Evolutionary conservation across 2,888 invertebrate genomes (phyloP).

Genomic region (Acrobasis repandana): DNA sequence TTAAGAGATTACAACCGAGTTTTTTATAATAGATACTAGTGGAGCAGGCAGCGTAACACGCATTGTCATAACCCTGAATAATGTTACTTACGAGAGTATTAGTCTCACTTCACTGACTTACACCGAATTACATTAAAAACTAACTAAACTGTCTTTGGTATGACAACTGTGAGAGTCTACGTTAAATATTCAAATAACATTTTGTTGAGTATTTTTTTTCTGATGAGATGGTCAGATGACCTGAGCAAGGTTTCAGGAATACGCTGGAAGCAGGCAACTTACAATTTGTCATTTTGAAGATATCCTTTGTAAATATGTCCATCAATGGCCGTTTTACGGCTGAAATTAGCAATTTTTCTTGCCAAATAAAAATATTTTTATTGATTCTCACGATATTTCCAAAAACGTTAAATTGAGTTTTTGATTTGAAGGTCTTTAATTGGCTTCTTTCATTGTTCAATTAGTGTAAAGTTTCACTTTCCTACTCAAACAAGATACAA

Average conservation of each 20-base stretch:
- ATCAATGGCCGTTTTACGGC: too few species aligned
- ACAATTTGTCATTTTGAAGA: too few species aligned
- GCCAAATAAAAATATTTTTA: too few species aligned
- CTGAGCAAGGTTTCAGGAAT: too few species aligned
- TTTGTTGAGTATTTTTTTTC: background rate
- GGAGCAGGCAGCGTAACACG: conserved; percentile 9
- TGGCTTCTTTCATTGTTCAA: too few species aligned
- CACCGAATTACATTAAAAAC: conserved; percentile 2
- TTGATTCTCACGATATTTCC: too few species aligned
- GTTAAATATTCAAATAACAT: background rate
- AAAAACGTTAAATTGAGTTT: too few species aligned
- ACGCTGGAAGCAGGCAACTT: too few species aligned
- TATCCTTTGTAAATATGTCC: too few species aligned
- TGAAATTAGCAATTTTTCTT: too few species aligned
- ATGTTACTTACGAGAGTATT: background rate
- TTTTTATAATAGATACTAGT: conserved; percentile 5
- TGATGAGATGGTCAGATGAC: too few species aligned
- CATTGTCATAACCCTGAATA: conserved; percentile 12
- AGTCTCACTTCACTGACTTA: conserved; percentile 2
- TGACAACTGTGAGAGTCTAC: background rate
- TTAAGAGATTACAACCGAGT: conserved; percentile 17
- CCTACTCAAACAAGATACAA: background rate
- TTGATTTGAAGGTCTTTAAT: too few species aligned
- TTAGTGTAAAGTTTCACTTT: background rate
- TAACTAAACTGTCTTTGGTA: background rate